phyloP scores from a whole-genome alignment of 1,140 invertebrate species.

The Chymomyza costata region DNA sequence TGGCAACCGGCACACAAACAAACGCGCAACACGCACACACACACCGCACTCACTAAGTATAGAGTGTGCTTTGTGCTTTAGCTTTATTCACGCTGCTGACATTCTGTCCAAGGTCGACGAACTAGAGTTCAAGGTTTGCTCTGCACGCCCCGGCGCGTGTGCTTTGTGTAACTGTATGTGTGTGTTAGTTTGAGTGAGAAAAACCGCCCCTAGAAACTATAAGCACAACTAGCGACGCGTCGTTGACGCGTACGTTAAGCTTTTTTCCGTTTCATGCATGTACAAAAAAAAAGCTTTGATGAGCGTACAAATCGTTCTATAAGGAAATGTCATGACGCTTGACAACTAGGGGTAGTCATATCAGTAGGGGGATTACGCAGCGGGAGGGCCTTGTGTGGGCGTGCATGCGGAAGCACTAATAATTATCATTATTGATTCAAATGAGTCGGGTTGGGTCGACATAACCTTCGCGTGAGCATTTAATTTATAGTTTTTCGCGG shows the following conservation, averaged over 20 bases:
- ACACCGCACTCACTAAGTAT: constrained; percentile 28
- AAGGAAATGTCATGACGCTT: constrained; percentile 44
- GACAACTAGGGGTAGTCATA: neutral
- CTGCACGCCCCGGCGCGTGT: neutral
- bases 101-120: constrained; percentile 79
- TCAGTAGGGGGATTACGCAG: neutral
- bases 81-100: too few species aligned
- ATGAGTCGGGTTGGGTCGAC: constrained; percentile 41
- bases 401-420: constrained; percentile 50
- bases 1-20: too few species aligned
- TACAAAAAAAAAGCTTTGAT: constrained; percentile 41
- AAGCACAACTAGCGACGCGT: constrained; percentile 27
- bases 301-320: too few species aligned
- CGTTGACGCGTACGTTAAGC: constrained; percentile 26
- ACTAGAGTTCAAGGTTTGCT: constrained; percentile 78
- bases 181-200: constrained; percentile 1
- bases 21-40: constrained; percentile 41
- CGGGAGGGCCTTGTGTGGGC: constrained; percentile 16
- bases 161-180: neutral
- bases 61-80: too few species aligned
- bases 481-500: too few species aligned
- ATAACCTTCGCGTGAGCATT: constrained; percentile 62
- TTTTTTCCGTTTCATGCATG: constrained; percentile 9
- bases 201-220: constrained; percentile 54
- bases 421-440: constrained; percentile 64